Base-by-base conservation (phyloP, 2,113 vertebrate species). In the Anolis sagrei region DNA sequence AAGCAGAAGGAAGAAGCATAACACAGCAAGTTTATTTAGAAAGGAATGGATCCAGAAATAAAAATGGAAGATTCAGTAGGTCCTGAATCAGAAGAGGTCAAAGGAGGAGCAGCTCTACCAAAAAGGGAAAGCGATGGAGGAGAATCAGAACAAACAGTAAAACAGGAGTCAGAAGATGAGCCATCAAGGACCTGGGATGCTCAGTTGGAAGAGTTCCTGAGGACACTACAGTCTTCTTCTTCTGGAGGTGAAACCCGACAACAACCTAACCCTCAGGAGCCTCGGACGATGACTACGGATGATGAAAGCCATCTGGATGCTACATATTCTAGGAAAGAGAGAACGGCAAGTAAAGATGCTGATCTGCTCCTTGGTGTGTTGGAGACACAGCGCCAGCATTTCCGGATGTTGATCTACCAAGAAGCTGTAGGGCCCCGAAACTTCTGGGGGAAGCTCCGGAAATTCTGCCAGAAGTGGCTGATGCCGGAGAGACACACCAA, bases 131-230 rank as follows among this genome's bases (percentile, higher is more conserved):
- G n/a, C 7, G 10, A 14, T 7, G 9, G n/a, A 5, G 76, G 34
- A 32, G 80, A 72, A 32, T 11, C 5, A 27, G n/a, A 14, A 27
- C 80, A 58, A 25, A 54, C 36, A 5, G 49, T 82, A 21, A 82
- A 82, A 14, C 48, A 58, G 51, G 80, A 82, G 16, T 49, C 68
- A 4, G n/a, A 58, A 7, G 68, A 82, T 16, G 80, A 49, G 49
- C 80, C 68, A 0, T 72, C 80, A 7, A 34, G 23, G 23, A 82
- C 58, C 48, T 82, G 80, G 80, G 80, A 82, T 29, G 68, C 68
- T 49, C 80, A 58, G 21, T 73, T 82, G 68, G 68, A 82, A 9
- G 68, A 72, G 23, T 82, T 82, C 25, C 68, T 82, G 32, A 82
- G 72, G 68, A 72, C 49, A 27, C 69, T 82, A 32, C 80, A 82